phyloP scores from a whole-genome alignment of 2,113 vertebrate genomes.

The Anguilla rostrata region DNA sequence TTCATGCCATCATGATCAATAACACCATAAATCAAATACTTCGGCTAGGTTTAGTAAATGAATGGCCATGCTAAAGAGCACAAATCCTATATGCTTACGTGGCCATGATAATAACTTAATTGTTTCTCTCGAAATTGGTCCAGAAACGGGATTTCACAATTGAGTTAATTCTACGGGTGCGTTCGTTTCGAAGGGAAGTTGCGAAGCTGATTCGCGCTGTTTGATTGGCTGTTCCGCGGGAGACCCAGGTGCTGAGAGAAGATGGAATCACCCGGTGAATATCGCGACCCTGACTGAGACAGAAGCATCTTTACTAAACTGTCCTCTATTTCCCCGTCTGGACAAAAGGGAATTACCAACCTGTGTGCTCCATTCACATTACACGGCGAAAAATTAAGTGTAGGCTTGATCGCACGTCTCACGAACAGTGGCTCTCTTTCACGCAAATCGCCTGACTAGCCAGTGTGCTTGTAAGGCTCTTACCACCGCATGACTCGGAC shows the following conservation, averaged over 20 bases:
- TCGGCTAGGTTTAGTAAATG: neutral
- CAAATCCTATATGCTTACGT: neutral
- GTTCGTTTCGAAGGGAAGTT: neutral
- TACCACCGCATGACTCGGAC: neutral
- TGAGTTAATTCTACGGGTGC: neutral
- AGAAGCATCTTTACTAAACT: neutral
- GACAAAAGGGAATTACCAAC: neutral
- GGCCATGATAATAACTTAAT: neutral
- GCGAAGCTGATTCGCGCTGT: neutral
- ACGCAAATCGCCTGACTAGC: neutral
- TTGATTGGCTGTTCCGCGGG: neutral
- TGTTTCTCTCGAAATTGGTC: neutral
- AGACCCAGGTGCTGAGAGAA: constrained; percentile 11
- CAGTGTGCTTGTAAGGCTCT: neutral
- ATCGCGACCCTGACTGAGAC: constrained; percentile 8
- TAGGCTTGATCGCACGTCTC: neutral
- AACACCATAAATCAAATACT: neutral
- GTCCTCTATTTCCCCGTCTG: neutral
- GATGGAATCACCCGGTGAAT: constrained; percentile 18
- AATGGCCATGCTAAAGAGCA: neutral
- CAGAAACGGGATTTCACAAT: neutral
- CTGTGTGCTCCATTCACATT: neutral
- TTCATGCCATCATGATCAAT: neutral
- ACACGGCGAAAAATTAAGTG: neutral
- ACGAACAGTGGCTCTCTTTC: neutral